These are phyloP conservation scores for Ceratosolen fusciceps DNA, from an alignment of 1,140 invertebrate genomes.

Conservation along the genomic window DNA sequence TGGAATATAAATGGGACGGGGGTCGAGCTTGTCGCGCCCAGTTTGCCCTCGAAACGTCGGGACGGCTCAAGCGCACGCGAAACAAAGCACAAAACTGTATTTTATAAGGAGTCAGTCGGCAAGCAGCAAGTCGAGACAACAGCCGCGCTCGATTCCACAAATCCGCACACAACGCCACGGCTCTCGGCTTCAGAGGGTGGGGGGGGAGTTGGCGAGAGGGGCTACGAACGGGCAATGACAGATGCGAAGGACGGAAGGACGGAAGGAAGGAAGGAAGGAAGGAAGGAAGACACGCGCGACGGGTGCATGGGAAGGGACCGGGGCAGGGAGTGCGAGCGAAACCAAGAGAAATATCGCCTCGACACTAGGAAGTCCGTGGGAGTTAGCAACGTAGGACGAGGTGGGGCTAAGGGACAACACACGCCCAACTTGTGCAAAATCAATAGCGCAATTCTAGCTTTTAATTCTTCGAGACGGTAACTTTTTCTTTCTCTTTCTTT, in stretches of 20 bases:
- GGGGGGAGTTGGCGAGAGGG: too few relatives aligned
- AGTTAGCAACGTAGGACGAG: neutral
- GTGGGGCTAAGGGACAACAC: constrained; percentile 30
- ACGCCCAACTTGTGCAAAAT: constrained; percentile 44
- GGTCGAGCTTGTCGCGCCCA: too few relatives aligned
- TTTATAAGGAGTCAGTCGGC: too few relatives aligned
- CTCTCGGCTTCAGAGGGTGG: too few relatives aligned
- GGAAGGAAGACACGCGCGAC: too few relatives aligned
- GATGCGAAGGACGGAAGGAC: neutral
- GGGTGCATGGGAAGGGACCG: neutral
- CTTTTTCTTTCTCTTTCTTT: neutral
- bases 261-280: neutral
- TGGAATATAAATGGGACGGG: too few relatives aligned
- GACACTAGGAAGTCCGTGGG: neutral
- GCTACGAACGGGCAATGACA: neutral
- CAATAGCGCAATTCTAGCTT: constrained; percentile 45
- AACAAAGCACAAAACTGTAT: neutral
- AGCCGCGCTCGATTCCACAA: neutral
- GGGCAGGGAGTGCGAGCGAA: neutral
- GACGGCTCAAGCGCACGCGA: too few relatives aligned
- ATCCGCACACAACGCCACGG: too few relatives aligned
- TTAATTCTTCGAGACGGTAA: neutral
- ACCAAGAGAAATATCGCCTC: neutral
- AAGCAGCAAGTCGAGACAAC: too few relatives aligned
- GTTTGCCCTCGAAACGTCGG: too few relatives aligned